Percentiles rank a stretch among this genome's conserved stretches.
phyloP scores from a whole-genome alignment of 2,113 vertebrate genomes.

The Irena cyanogastra region DNA sequence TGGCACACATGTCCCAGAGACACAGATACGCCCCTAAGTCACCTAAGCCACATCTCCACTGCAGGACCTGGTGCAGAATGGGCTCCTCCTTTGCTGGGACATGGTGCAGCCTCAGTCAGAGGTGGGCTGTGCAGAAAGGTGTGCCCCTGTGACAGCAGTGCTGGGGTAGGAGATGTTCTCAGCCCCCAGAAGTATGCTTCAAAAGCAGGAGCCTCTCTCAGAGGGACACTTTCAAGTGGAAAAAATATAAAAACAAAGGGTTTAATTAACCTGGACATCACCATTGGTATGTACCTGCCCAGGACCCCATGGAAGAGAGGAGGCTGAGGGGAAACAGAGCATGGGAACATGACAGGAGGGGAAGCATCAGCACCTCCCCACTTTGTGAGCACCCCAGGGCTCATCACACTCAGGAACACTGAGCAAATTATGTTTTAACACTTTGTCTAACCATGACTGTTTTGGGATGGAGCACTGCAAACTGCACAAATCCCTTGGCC shows the following conservation, averaged over 20 bases:
- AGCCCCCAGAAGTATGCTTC: background rate
- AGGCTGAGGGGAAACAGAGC: background rate
- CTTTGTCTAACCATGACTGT: background rate
- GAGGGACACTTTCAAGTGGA: background rate
- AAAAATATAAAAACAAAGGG: background rate
- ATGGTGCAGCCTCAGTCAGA: background rate
- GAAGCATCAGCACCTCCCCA: background rate
- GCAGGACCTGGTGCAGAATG: background rate
- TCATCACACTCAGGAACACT: fast-evolving
- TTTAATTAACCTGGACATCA: background rate
- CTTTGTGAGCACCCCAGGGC: background rate
- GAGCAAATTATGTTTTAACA: background rate
- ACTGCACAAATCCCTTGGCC: background rate
- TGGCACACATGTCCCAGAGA: background rate
- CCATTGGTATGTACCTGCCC: background rate
- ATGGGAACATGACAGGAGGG: background rate
- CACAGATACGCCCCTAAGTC: background rate
- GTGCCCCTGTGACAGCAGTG: background rate
- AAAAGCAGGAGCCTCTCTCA: background rate
- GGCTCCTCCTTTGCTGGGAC: background rate
- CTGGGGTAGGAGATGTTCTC: background rate
- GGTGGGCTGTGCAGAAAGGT: background rate
- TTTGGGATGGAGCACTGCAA: background rate
- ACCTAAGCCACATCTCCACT: background rate
- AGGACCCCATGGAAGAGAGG: background rate